Conservation (phyloP, 1,140 invertebrate genomes). For the Meteorus sp. region DNA sequence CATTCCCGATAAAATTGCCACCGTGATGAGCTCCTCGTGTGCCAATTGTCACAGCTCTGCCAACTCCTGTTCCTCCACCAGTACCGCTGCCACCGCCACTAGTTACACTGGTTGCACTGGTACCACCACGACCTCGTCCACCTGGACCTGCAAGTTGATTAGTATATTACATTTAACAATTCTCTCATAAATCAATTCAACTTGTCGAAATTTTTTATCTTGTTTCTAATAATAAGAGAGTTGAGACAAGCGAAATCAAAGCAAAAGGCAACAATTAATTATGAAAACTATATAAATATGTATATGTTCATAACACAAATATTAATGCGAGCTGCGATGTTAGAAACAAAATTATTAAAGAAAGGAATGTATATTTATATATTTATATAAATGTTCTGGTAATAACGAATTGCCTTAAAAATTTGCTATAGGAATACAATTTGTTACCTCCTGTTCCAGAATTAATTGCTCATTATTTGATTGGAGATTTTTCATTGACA, state of each 20-base stretch:
- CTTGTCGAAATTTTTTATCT: neutral
- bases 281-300: neutral
- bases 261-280: neutral
- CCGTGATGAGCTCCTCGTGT: slow-evolving; percentile 46
- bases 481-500: slow-evolving; percentile 7
- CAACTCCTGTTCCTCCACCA: slow-evolving; percentile 22
- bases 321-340: neutral
- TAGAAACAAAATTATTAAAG: neutral
- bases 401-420: slow-evolving; percentile 10
- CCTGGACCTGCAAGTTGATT: slow-evolving; percentile 33
- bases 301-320: neutral
- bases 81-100: slow-evolving; percentile 39
- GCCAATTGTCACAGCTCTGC: slow-evolving; percentile 35
- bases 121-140: slow-evolving; percentile 40
- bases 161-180: slow-evolving; percentile 4
- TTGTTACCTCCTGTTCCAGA: slow-evolving; percentile 26
- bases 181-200: too few relatives aligned
- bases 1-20: slow-evolving; percentile 42
- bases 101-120: slow-evolving; percentile 39
- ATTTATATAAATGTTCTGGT: slow-evolving; percentile 9
- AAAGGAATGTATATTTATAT: neutral
- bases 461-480: slow-evolving; percentile 4
- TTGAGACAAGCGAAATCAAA: neutral
- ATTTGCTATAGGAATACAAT: slow-evolving; percentile 12
- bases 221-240: neutral